phyloP scores from a whole-genome alignment of 2,888 invertebrate species.

The Drosophila birchii region DNA sequence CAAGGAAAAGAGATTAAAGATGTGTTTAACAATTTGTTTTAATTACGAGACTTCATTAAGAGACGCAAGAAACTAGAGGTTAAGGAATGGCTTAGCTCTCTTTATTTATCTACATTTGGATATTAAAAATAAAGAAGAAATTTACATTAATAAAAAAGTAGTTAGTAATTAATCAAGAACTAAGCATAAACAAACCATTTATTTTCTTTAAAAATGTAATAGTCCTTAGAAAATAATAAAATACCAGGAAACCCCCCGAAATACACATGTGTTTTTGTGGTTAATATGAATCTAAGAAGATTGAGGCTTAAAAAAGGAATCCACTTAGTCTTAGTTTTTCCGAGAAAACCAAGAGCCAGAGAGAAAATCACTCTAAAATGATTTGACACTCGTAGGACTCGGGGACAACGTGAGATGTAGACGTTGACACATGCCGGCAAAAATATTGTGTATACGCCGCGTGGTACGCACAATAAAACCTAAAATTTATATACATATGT shows the following conservation, averaged over 20 bases:
- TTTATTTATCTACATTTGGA: too few species aligned
- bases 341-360: neutral
- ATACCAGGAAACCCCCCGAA: neutral
- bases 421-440: conserved; percentile 34
- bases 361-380: conserved; percentile 28
- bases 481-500: conserved; percentile 62
- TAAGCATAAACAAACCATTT: neutral
- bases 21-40: neutral
- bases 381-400: conserved; percentile 18
- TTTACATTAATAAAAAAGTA: too few species aligned
- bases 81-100: neutral
- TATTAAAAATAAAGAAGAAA: neutral
- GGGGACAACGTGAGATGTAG: neutral
- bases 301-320: neutral
- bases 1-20: neutral
- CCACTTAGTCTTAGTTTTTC: conserved; percentile 2
- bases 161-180: neutral
- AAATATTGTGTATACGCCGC: conserved; percentile 61
- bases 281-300: neutral
- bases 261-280: neutral
- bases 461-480: conserved; percentile 59
- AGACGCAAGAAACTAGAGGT: neutral
- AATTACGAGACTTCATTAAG: too few species aligned
- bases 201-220: too few species aligned
- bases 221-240: neutral